Conservation (phyloP, 2,888 invertebrate genomes). For the Oasisia sp. region DNA sequence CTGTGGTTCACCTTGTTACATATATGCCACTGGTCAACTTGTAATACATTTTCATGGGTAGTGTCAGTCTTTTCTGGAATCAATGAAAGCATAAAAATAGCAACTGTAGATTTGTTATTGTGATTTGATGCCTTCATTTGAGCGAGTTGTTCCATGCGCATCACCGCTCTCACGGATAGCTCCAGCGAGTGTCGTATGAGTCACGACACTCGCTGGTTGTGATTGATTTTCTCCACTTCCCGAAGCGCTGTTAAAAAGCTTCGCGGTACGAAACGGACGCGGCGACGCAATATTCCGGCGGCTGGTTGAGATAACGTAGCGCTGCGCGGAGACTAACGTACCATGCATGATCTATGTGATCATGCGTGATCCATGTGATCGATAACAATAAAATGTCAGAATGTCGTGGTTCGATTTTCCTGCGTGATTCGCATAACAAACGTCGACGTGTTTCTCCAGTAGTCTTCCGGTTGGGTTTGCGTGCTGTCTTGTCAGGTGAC, state of each 20-base stretch:
- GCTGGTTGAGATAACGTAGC: neutral
- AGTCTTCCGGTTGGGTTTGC: neutral
- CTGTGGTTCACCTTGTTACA: too few relatives aligned
- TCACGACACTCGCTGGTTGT: neutral
- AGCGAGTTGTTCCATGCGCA: too few relatives aligned
- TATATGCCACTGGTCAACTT: too few relatives aligned
- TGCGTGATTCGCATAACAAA: neutral
- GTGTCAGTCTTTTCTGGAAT: neutral
- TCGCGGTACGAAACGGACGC: neutral
- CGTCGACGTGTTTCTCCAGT: neutral
- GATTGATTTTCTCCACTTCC: neutral
- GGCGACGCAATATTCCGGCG: neutral
- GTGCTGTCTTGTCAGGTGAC: neutral
- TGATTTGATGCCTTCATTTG: too few relatives aligned
- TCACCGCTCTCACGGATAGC: neutral
- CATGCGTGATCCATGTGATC: neutral
- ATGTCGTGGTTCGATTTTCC: neutral
- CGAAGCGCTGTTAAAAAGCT: neutral
- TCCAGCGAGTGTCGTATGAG: neutral
- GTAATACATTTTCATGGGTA: neutral
- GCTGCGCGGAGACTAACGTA: neutral
- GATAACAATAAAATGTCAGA: neutral
- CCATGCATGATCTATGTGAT: too few relatives aligned
- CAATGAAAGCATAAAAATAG: neutral
- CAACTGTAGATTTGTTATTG: neutral